Evolutionary conservation across 2,113 vertebrate genomes (phyloP), one percentile per base, ranked within the genome.

Genomic region (Eonycteris spelaea): DNA sequence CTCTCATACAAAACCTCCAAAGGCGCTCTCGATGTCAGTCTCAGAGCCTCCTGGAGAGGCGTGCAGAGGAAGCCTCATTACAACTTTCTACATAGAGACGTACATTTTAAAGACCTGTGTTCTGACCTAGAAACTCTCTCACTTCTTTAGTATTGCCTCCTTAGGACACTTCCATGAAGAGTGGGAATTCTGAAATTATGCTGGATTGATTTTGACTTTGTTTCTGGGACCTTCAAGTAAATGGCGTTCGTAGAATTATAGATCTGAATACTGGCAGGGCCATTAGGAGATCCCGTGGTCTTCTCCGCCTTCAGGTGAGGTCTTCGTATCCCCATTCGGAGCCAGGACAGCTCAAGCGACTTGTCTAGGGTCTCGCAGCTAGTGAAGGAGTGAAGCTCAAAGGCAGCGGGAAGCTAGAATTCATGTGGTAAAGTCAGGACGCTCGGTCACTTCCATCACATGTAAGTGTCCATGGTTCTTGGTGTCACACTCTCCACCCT

Each of bases 41-140:
- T 61, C 33, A 2, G 24, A 63, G 12, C 10, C 74, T 19, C 19
- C 53, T 6, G 71, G 40, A 55, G 10, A 82, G 6, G 10, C 1
- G 2, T 30, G 15, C 43, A 48, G 24, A 40, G 0, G 15, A 53
- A 61, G 30, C 16, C 21, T 7, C 11, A 14, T 24, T 4, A 15
- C 28, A 11, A 38, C 15, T 65, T 48, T 61, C 74, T 21, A 26
- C 0, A 4, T 0, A 57, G 68, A 4, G 16, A 5, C 3, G 21
- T 21, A 14, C 28, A 45, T 35, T 38, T 53, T 35, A 67, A 84
- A 86, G 61, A 30, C 5, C 33, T 67, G 16, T 33, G 15, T 79
- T 85, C 57, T 53, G 78, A 80, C 26, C 7, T 53, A 24, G 0
- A 15, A 1, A 7, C 14, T 0, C 19, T 21, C 80, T 78, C 7